These are phyloP conservation scores for Micromesistius poutassou DNA, from an alignment of 2,797 vertebrate species.

Conservation along the genomic window DNA sequence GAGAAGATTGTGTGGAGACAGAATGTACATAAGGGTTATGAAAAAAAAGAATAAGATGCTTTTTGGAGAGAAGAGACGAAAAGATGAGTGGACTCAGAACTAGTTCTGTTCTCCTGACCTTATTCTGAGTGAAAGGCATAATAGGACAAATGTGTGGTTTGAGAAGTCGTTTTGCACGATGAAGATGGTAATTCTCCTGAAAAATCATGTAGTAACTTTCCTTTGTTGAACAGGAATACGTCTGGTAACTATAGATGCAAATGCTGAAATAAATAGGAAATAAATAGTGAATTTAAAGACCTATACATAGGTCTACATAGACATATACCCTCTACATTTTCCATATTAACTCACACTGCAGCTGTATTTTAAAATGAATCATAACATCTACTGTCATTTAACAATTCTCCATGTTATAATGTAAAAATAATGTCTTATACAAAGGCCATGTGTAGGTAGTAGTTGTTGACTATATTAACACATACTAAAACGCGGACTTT, in stretches of 20 bases:
- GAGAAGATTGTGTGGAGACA: slow-evolving; percentile 23
- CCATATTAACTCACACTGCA: slow-evolving; percentile 49
- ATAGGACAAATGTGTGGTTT: slow-evolving; percentile 15
- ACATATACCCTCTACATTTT: slow-evolving; percentile 40
- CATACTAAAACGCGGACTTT: slow-evolving; percentile 73
- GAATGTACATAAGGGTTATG: slow-evolving; percentile 25
- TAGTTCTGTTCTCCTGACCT: slow-evolving; percentile 1
- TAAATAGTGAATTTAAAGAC: slow-evolving; percentile 45
- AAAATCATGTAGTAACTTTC: slow-evolving; percentile 30
- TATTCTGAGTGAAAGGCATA: slow-evolving; percentile 18
- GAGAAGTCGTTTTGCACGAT: slow-evolving; percentile 42
- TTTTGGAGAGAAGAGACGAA: slow-evolving; percentile 8
- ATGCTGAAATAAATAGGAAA: slow-evolving; percentile 29
- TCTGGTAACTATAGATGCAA: slow-evolving; percentile 36
- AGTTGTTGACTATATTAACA: slow-evolving; percentile 69
- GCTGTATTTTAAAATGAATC: slow-evolving; percentile 59
- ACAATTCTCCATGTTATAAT: slow-evolving; percentile 70
- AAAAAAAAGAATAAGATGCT: slow-evolving; percentile 19
- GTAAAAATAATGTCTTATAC: slow-evolving; percentile 75
- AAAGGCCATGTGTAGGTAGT: slow-evolving; percentile 71
- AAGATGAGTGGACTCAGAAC: neutral
- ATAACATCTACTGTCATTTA: slow-evolving; percentile 66
- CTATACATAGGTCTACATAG: too few relatives aligned
- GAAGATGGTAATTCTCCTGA: slow-evolving; percentile 26
- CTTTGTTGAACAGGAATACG: slow-evolving; percentile 37